A percentile compares a stretch with the other conserved stretches of the same genome.
Evolutionary conservation across 2,888 invertebrate species (phyloP).

Genomic region (Monopis laevigella): DNA sequence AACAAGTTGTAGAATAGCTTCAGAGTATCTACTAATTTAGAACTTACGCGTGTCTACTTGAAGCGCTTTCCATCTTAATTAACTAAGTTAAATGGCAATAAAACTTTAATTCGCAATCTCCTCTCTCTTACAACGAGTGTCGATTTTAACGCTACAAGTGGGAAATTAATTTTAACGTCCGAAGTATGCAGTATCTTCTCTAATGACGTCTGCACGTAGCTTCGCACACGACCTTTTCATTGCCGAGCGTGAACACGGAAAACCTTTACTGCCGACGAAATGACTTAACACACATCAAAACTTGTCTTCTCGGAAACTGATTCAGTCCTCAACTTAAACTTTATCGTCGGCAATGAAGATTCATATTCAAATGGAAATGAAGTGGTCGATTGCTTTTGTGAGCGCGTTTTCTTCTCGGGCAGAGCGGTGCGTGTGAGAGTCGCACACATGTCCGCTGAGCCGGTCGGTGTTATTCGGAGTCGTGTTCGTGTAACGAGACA

Average conservation of each 20-base stretch:
- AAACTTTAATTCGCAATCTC: no score
- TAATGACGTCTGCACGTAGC: slow-evolving; percentile 21
- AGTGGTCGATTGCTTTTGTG: neutral
- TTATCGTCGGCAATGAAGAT: slow-evolving; percentile 6
- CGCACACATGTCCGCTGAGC: slow-evolving; percentile 30
- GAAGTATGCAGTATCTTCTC: neutral
- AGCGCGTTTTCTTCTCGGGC: neutral
- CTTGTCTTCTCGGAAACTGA: slow-evolving; percentile 1
- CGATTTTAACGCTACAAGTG: no score
- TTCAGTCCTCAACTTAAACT: neutral
- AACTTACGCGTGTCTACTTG: no score
- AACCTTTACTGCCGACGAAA: slow-evolving; percentile 30
- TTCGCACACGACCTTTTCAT: slow-evolving; percentile 27
- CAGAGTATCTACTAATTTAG: no score
- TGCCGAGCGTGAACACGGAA: slow-evolving; percentile 28
- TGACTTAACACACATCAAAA: slow-evolving; percentile 23
- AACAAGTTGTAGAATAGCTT: no score
- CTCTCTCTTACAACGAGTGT: no score
- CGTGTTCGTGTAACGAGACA: slow-evolving; percentile 27
- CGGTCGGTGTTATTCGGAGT: slow-evolving; percentile 23
- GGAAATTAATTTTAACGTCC: no score
- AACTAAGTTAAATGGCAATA: no score
- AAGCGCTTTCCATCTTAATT: no score
- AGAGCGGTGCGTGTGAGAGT: neutral
- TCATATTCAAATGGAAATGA: neutral